Conservation (phyloP, 2,888 invertebrate species). For the Coremacera marginata region DNA sequence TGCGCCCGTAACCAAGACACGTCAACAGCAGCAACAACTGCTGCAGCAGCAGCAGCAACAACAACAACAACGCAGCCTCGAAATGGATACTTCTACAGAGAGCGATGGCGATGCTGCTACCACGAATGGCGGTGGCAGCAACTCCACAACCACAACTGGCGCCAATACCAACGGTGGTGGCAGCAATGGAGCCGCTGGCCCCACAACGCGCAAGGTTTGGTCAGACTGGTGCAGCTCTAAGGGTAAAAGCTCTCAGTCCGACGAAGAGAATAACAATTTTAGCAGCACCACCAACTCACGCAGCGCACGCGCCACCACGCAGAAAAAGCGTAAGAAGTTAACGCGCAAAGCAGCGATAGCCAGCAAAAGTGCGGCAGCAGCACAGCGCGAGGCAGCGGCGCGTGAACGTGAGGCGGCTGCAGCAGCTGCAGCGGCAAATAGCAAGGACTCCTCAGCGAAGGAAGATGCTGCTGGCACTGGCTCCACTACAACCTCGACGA, state of each 20-base stretch:
- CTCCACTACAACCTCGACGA: background rate
- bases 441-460: slow-evolving; percentile 66
- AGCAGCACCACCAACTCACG: slow-evolving; percentile 57
- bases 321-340: slow-evolving; percentile 68
- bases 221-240: slow-evolving; percentile 78
- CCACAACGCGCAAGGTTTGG: slow-evolving; percentile 82
- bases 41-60: slow-evolving; percentile 59
- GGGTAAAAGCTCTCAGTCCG: slow-evolving; percentile 75
- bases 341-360: slow-evolving; percentile 68
- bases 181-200: slow-evolving; percentile 75
- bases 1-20: slow-evolving; percentile 49
- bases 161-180: slow-evolving; percentile 51
- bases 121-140: slow-evolving; percentile 43
- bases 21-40: slow-evolving; percentile 51
- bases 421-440: slow-evolving; percentile 62
- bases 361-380: slow-evolving; percentile 61
- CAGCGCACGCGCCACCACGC: slow-evolving; percentile 54
- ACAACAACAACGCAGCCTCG: slow-evolving; percentile 56
- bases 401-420: slow-evolving; percentile 66
- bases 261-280: slow-evolving; percentile 71
- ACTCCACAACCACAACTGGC: slow-evolving; percentile 57
- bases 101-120: slow-evolving; percentile 59
- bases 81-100: slow-evolving; percentile 64
- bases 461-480: slow-evolving; percentile 64
- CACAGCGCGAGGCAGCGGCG: slow-evolving; percentile 60